Evolutionary conservation across 2,888 invertebrate genomes (phyloP).

Genomic region (Protodeltote pygarga): DNA sequence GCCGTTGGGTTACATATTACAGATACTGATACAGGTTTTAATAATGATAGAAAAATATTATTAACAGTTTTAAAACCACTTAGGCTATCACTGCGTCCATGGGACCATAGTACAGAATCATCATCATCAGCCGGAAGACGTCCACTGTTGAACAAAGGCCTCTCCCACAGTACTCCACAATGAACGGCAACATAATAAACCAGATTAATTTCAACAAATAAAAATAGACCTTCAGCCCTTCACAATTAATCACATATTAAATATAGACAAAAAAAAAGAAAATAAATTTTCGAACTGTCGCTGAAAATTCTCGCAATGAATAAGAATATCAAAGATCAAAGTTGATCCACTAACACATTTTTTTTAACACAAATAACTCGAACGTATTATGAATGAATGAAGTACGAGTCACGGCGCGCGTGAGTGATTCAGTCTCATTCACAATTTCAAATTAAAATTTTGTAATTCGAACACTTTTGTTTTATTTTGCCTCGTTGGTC

Average conservation of each 20-base stretch:
- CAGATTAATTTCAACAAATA: too few relatives aligned
- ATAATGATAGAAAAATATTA: too few relatives aligned
- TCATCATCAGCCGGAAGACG: too few relatives aligned
- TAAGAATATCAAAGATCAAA: conserved; percentile 43
- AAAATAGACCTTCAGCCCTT: conserved; percentile 17
- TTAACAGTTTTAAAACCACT: too few relatives aligned
- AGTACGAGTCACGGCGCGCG: conserved; percentile 18
- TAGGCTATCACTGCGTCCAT: too few relatives aligned
- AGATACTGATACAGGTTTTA: too few relatives aligned
- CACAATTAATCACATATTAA: conserved; percentile 24
- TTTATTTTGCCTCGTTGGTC: too few relatives aligned
- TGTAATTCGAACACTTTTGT: conserved; percentile 39
- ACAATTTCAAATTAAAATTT: conserved; percentile 36
- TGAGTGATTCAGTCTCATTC: conserved; percentile 41
- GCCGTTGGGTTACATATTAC: too few relatives aligned
- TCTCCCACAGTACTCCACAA: too few relatives aligned
- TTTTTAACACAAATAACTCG: conserved; percentile 35
- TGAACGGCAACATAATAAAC: too few relatives aligned
- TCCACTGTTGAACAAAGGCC: too few relatives aligned
- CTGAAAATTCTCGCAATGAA: conserved; percentile 13
- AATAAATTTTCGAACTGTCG: conserved; percentile 4
- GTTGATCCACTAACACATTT: conserved; percentile 52
- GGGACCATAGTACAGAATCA: too few relatives aligned
- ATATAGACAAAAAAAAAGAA: conserved; percentile 7
- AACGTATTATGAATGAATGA: conserved; percentile 44